Base-by-base conservation (phyloP, 2,113 vertebrate species). In the Mus spicilegus region DNA sequence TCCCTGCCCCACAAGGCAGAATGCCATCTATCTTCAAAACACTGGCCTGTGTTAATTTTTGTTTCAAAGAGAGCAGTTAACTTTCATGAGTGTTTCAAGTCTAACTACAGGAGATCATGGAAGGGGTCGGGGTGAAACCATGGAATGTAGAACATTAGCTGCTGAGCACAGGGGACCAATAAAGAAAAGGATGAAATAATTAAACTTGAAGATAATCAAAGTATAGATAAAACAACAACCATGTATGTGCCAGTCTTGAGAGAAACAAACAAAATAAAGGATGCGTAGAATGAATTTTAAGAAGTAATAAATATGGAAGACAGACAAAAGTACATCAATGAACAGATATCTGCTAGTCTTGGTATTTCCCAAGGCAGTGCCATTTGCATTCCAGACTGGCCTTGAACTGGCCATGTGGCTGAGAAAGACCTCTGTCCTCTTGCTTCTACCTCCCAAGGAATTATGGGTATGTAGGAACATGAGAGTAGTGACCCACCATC, bases 251-350 rank as follows among this genome's bases (percentile, higher is more conserved):
- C 28, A 39, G 39, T 17, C 67, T 39, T 1, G 36, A 96, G 84
- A 61, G 95, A 89, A 95, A 12, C 67, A n/a, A 88, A 39, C 11
- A 67, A 63, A 91, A 51, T 75, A 28, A 87, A 93, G 14, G 89
- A 0, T 0, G 14, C 2, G 17, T 39, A 73, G 46, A 67, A 33
- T 73, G 39, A 54, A 28, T 95, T 58, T 67, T 33, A 30, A 78
- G 17, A 77, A 84, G n/a, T 58, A 39, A 17, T 70, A 56, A 89
- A 69, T 49, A 46, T 82, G 84, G 19, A 39, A 77, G 73, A 56
- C 12, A 91, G 72, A 72, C 12, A 91, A 61, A 89, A 42, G n/a
- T 63, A 42, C n/a, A n/a, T 72, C 39, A 76, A 81, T 1, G 28
- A 30, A 80, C 9, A 56, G 5, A 80, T 42, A 63, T 49, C 90